A percentile compares a stretch with the other conserved stretches of the same genome.
phyloP scores from a whole-genome alignment of 2,888 invertebrate species.

The Pollenia labialis region DNA sequence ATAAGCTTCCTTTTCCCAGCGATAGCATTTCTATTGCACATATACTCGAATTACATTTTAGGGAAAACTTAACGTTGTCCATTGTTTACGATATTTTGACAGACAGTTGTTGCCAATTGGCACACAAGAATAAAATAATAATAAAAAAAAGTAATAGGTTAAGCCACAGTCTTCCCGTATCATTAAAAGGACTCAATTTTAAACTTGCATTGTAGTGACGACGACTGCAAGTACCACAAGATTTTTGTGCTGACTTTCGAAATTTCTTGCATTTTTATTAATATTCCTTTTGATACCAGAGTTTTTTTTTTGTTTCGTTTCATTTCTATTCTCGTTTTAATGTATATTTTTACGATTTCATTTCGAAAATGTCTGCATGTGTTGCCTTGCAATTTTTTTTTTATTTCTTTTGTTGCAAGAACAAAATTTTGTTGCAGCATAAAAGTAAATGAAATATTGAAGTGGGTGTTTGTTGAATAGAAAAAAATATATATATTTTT shows the following conservation, averaged over 20 bases:
- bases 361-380: conserved; percentile 62
- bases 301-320: conserved; percentile 1
- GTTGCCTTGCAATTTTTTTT: conserved; percentile 50
- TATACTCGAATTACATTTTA: background rate
- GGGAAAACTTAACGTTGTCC: conserved; percentile 43
- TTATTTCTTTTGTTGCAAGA: conserved; percentile 28
- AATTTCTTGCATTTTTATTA: conserved; percentile 10
- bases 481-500: conserved; percentile 27
- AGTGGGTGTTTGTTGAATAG: conserved; percentile 50
- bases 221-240: conserved; percentile 26
- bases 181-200: conserved; percentile 42
- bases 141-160: conserved; percentile 11
- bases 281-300: conserved; percentile 19
- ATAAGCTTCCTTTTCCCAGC: conserved; percentile 47
- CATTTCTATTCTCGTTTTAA: conserved; percentile 35
- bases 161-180: conserved; percentile 20
- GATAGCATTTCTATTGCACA: conserved; percentile 2
- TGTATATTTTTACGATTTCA: conserved; percentile 64
- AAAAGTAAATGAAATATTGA: conserved; percentile 44
- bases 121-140: conserved; percentile 42
- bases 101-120: conserved; percentile 70
- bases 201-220: conserved; percentile 5
- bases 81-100: conserved; percentile 63
- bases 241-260: conserved; percentile 63
- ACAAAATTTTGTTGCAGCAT: conserved; percentile 57